Base-by-base conservation (phyloP, 2,888 invertebrate species). In the Luperina nickerlii region DNA sequence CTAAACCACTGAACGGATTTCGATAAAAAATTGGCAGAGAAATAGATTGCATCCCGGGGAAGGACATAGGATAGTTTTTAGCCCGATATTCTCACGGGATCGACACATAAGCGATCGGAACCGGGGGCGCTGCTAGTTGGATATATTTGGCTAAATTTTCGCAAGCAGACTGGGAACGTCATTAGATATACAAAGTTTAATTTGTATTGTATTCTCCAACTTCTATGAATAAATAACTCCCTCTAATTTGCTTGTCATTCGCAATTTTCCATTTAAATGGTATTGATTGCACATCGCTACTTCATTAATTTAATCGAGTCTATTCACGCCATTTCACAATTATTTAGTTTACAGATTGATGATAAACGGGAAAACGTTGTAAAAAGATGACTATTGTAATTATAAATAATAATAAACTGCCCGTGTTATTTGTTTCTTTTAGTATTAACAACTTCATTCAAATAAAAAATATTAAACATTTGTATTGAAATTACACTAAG, bases 291-390 rank as follows among this genome's bases (percentile, higher is more conserved):
- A 60, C 57, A 74, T 60, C 70, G 32, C 54, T 13, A 54, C 32
- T 67, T 15, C n/a, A 63, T 63, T 45, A 54, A 20, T 9, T 66
- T 57, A 57, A 77, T 77, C n/a, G 72, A 63, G n/a, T 13, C 18
- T 15, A 66, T 82, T 74, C 84, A 85, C 86, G 84, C 86, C n/a
- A 82, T 85, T 68, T 71, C 70, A 65, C 71, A 63, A 85, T 84
- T 85, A 84, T 51, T 67, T 66, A 27, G 78, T 83, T 65, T 65
- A 82, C 48, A 72, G 85, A 70, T 85, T 70, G 42, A n/a, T 38
- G 75, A 85, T 84, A 79, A 71, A 74, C 63, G 73, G 57, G 57
- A 73, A 73, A 78, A 74, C 60, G 42, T 65, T 71, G 51, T 45
- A 45, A 81, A 77, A 32, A 42, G 9, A 75, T 63, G 73, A 70